phyloP scores from a whole-genome alignment of 2,797 vertebrate species.

The Acipenser ruthenus region DNA sequence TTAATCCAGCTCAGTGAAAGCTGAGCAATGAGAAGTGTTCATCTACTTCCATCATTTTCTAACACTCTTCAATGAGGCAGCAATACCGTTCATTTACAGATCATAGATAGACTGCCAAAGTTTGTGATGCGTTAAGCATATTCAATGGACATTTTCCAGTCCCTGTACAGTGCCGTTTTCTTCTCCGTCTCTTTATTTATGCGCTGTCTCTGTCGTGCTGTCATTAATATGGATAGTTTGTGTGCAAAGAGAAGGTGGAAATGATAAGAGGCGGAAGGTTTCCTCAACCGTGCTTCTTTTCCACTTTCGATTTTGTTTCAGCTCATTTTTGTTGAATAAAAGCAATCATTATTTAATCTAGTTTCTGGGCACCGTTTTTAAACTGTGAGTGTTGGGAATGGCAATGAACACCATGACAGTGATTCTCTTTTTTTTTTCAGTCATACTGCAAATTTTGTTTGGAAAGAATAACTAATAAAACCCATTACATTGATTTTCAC shows the following conservation, averaged over 20 bases:
- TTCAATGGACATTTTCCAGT: background rate
- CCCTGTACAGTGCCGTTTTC: conserved; percentile 28
- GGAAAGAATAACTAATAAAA: background rate
- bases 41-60: conserved; percentile 42
- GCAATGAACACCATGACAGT: background rate
- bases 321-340: background rate
- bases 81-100: conserved; percentile 24
- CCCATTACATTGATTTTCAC: background rate
- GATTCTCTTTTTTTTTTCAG: background rate
- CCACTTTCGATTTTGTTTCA: background rate
- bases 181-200: conserved; percentile 33
- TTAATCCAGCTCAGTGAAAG: conserved; percentile 1
- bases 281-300: background rate
- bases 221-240: conserved; percentile 47
- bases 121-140: conserved; percentile 24
- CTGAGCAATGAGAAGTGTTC: conserved; percentile 26
- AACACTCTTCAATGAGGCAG: conserved; percentile 29
- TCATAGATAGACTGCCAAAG: conserved; percentile 17
- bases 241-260: conserved; percentile 26
- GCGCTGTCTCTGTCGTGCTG: conserved; percentile 23
- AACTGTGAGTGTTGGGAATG: background rate
- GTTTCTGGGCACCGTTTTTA: background rate
- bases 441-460: background rate
- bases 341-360: background rate
- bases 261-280: conserved; percentile 13